phyloP scores from a whole-genome alignment of 1,140 invertebrate genomes.

The Drosophila sulfurigaster region DNA sequence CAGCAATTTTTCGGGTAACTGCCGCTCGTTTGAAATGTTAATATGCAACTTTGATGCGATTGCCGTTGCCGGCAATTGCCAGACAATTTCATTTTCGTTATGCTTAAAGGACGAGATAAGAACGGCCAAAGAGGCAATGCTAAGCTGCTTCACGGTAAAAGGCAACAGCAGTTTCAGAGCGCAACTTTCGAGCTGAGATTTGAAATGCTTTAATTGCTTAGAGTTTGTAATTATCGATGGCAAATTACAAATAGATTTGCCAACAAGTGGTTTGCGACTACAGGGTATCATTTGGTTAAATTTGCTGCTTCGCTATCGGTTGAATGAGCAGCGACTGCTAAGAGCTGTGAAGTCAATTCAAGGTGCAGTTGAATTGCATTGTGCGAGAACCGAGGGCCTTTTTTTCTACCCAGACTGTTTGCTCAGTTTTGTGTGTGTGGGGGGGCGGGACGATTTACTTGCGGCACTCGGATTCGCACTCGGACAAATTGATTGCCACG shows the following conservation, averaged over 20 bases:
- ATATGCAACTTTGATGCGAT: slow-evolving; percentile 80
- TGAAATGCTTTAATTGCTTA: neutral
- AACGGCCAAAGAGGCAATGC: neutral
- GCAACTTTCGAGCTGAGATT: neutral
- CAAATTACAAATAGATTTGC: neutral
- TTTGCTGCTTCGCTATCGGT: neutral
- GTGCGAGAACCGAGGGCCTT: slow-evolving; percentile 19
- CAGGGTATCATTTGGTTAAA: too few species aligned
- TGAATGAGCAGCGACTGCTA: slow-evolving; percentile 3
- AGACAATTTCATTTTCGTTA: slow-evolving; percentile 79
- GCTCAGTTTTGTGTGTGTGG: slow-evolving; percentile 17
- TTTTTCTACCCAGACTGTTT: slow-evolving; percentile 44
- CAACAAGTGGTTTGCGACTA: neutral
- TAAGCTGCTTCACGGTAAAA: neutral
- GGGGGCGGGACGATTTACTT: slow-evolving; percentile 66
- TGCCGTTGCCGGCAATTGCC: slow-evolving; percentile 68
- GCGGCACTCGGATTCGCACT: slow-evolving; percentile 40
- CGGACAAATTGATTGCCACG: slow-evolving; percentile 72
- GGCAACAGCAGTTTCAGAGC: neutral
- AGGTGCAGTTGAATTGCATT: neutral
- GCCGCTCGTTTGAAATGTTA: slow-evolving; percentile 81
- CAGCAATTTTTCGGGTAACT: slow-evolving; percentile 80
- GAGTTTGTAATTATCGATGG: neutral
- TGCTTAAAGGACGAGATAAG: slow-evolving; percentile 58
- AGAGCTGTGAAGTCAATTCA: slow-evolving; percentile 16